phyloP scores from a whole-genome alignment of 1,140 invertebrate genomes.

The Elymnias hypermnestra region DNA sequence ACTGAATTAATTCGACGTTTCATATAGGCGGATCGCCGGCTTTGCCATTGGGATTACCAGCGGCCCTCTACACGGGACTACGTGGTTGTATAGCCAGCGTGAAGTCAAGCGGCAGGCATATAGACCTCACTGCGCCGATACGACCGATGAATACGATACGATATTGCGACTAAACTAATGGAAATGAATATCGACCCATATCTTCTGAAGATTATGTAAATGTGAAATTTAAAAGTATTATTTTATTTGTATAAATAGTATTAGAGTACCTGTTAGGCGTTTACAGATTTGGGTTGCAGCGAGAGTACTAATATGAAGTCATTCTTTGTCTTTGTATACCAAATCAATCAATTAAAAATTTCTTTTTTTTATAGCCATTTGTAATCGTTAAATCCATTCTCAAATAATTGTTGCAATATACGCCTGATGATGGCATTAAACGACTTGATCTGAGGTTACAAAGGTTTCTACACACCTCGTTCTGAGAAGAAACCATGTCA shows the following conservation, averaged over 20 bases:
- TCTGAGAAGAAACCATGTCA: too few species aligned
- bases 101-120: conserved; percentile 62
- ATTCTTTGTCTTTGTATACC: too few species aligned
- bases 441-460: too few species aligned
- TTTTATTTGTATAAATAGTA: conserved; percentile 30
- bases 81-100: conserved; percentile 67
- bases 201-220: conserved; percentile 26
- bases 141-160: conserved; percentile 49
- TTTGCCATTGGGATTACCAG: conserved; percentile 61
- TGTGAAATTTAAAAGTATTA: conserved; percentile 50
- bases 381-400: too few species aligned
- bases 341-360: too few species aligned
- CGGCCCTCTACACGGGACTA: conserved; percentile 62
- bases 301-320: too few species aligned
- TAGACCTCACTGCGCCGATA: conserved; percentile 63
- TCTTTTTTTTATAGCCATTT: too few species aligned
- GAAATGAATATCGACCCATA: conserved; percentile 15
- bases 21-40: conserved; percentile 68
- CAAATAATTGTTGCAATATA: too few species aligned
- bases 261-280: conserved; percentile 12
- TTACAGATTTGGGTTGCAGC: background rate
- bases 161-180: conserved; percentile 45
- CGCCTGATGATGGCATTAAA: too few species aligned
- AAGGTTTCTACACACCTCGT: too few species aligned
- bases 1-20: conserved; percentile 29